Base-by-base conservation (phyloP, 2,797 vertebrate species). In the Bufotes viridis region DNA sequence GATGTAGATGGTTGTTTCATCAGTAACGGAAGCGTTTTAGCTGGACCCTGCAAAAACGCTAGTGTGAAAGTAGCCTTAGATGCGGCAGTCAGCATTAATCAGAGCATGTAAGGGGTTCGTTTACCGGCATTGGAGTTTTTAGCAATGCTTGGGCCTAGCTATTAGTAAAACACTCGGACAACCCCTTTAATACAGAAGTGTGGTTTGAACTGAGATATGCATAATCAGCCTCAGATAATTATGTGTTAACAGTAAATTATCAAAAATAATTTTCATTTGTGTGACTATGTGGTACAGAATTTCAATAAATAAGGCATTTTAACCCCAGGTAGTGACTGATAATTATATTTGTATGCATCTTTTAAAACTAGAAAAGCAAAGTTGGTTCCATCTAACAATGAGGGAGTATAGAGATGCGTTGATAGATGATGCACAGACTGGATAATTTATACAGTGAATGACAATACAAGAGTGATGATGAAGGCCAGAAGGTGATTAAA, bases 401-500 rank as follows among this genome's bases (percentile, higher is more conserved):
- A 53, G 61, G 80, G 63, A 61, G 78, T 80, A 60, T 42, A 34
- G 57, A 24, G 26, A 67, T 65, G 34, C 67, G 74, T 17, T 24
- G 42, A 61, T 85, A 29, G 63, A 75, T 55, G 49, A 60, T 75
- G 18, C 34, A 60, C 55, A 6, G 20, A 61, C 55, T 49, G 51
- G 70, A 61, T 84, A 75, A 84, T 84, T 84, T 75, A 84, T 75
- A 75, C 69, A 49, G 22, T 61, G 55, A 75, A 42, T 75, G 82
- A 75, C 57, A 61, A 60, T 53, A 75, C 34, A 60, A 75, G 82
- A 84, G 51, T 84, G 61, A 84, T 84, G 55, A 74, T 75, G 20
- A 84, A 75, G 69, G 20, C 70, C 82, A 75, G 82, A 49, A 75
- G 70, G 82, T 84, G 82, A 84, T 84, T 84, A 74, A 60, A 75